Evolutionary conservation across 2,113 vertebrate species (phyloP), one percentile per base, ranked within the genome.

Genomic region (Nicator chloris): DNA sequence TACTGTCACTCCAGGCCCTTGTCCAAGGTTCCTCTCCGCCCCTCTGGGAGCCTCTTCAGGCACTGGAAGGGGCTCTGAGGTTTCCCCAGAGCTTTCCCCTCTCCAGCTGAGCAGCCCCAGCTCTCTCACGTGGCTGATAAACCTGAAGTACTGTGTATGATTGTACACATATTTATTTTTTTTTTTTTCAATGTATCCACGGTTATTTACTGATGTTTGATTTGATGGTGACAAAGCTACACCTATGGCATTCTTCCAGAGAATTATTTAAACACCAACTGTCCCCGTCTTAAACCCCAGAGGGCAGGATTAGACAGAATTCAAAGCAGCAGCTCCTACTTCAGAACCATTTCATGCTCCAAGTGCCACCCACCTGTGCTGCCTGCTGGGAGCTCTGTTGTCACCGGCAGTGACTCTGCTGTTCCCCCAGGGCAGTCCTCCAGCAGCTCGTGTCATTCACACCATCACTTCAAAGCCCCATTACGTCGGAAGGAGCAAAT

Each of bases 161-260:
- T 0, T 15, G 14, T 1, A 35, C 13, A 21, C 1, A 8, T n/a
- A n/a, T n/a, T n/a, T n/a, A n/a, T n/a, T n/a, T 6, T 2, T n/a
- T n/a, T 11, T 16, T 13, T 44, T 71, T 9, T 7, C 4, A 59
- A 5, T 1, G 2, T 7, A 13, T 9, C n/a, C 12, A 13, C 1
- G 12, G 8, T 1, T 14, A 17, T 69, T 37, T 6, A 27, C 5
- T 13, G 26, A 22, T 13, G 47, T 39, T 39, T 51, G 37, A 26
- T 5, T 9, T 23, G 16, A 11, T 40, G 1, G 0, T 49, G 66
- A 53, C 54, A 68, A 60, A 90, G n/a, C 5, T 3, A 17, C 11
- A 39, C 8, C 50, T 3, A 11, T 2, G 3, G 13, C 54, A 49
- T 33, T 40, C 11, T 76, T 23, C 10, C 8, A 35, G 3, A 28